These are phyloP conservation scores for Rafetus swinhoei DNA, from an alignment of 2,113 vertebrate genomes.

Conservation along the genomic window DNA sequence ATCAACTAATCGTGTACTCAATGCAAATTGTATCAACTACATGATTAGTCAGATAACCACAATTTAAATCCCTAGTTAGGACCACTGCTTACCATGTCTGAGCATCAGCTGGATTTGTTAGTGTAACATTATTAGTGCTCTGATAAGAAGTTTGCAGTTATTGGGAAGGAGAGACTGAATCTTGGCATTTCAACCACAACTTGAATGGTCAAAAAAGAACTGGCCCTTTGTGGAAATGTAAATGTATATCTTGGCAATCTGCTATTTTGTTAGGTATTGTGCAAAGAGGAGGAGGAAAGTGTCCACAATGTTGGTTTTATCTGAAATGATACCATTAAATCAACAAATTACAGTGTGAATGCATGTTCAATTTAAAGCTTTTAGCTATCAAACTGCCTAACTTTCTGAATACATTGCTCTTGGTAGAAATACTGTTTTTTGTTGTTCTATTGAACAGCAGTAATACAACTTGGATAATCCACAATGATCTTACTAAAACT, in stretches of 20 bases:
- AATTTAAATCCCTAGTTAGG: neutral
- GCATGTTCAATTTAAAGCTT: neutral
- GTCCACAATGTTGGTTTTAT: neutral
- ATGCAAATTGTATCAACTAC: no score
- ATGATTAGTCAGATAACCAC: no score
- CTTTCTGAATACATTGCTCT: neutral
- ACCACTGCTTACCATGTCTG: neutral
- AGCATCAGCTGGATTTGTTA: neutral
- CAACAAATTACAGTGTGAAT: neutral
- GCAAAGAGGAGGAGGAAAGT: neutral
- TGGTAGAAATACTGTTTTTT: neutral
- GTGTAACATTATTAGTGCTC: neutral
- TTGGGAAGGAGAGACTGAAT: neutral
- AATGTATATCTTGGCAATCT: neutral
- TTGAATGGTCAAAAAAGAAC: neutral
- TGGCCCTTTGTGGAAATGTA: neutral
- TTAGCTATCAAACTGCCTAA: neutral
- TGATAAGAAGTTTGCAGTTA: neutral
- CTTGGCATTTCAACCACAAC: neutral
- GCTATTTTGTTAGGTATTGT: fast-evolving
- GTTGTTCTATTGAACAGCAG: neutral
- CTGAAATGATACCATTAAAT: neutral
- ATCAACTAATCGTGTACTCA: no score
- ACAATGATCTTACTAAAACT: neutral
- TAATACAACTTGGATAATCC: neutral